Percentiles rank a stretch among this genome's conserved stretches.
Conservation (phyloP, 2,888 invertebrate genomes). For the Brachyptera putata region DNA sequence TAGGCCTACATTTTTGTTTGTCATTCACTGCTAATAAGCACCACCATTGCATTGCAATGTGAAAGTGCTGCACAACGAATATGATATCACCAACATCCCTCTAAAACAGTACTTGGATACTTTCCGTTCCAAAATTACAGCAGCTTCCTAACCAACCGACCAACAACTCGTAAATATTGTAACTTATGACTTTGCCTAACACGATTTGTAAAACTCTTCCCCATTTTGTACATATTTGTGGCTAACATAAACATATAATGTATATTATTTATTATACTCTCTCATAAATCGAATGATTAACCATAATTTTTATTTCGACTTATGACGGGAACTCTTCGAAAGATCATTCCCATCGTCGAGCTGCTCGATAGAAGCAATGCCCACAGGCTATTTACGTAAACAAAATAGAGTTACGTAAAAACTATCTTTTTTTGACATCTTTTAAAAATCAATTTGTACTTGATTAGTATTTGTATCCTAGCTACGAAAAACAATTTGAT, state of each 20-base stretch:
- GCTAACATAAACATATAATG: background rate
- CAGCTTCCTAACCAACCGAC: background rate
- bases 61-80: too few relatives aligned
- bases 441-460: conserved; percentile 31
- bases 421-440: conserved; percentile 18
- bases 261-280: background rate
- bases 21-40: too few relatives aligned
- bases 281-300: background rate
- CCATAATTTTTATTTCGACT: background rate
- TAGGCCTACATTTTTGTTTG: too few relatives aligned
- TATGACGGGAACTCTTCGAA: too few relatives aligned
- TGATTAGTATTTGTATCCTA: conserved; percentile 14
- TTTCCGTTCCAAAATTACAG: background rate
- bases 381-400: conserved; percentile 12
- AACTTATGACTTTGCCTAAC: background rate
- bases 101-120: background rate
- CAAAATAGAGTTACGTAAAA: conserved; percentile 30
- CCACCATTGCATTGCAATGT: too few relatives aligned
- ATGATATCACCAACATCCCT: too few relatives aligned
- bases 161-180: background rate
- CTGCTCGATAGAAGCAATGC: too few relatives aligned
- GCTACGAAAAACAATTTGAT: conserved; percentile 27
- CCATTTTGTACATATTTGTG: background rate
- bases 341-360: too few relatives aligned
- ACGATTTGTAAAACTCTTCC: background rate